Percentiles rank a stretch among this genome's conserved stretches.
phyloP scores from a whole-genome alignment of 2,797 vertebrate species.

The Chromis chromis region DNA sequence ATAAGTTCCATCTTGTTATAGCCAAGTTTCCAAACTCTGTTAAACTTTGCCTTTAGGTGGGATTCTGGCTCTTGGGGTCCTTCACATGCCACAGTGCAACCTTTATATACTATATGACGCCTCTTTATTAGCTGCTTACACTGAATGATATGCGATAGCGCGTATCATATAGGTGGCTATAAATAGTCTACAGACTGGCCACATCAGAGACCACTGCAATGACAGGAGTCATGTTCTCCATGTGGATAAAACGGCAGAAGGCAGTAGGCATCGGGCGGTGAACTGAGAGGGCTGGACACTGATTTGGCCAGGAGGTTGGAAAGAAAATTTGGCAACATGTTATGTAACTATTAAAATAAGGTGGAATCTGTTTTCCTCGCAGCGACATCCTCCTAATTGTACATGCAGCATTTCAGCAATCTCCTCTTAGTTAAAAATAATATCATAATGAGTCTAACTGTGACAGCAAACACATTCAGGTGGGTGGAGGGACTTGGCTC shows the following conservation, averaged over 20 bases:
- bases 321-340: conserved; percentile 32
- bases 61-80: neutral
- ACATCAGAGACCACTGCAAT: conserved; percentile 50
- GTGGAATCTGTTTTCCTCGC: neutral
- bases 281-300: conserved; percentile 57
- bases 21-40: conserved; percentile 43
- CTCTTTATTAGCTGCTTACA: conserved; percentile 48
- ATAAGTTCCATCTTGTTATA: conserved; percentile 27
- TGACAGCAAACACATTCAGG: conserved; percentile 44
- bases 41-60: conserved; percentile 31
- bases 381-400: conserved; percentile 17
- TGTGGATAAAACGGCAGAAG: conserved; percentile 52
- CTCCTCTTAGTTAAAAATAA: conserved; percentile 1
- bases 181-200: conserved; percentile 64
- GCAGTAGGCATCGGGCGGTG: conserved; percentile 50
- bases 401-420: conserved; percentile 2
- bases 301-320: conserved; percentile 43
- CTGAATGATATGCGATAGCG: conserved; percentile 49
- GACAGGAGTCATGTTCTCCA: conserved; percentile 50
- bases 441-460: conserved; percentile 14
- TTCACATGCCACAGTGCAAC: conserved; percentile 28
- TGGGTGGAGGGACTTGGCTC: conserved; percentile 63
- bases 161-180: conserved; percentile 65
- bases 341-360: conserved; percentile 32
- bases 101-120: conserved; percentile 29